Evolutionary conservation across 2,888 invertebrate species (phyloP).

Genomic region (Melinaea menophilus): DNA sequence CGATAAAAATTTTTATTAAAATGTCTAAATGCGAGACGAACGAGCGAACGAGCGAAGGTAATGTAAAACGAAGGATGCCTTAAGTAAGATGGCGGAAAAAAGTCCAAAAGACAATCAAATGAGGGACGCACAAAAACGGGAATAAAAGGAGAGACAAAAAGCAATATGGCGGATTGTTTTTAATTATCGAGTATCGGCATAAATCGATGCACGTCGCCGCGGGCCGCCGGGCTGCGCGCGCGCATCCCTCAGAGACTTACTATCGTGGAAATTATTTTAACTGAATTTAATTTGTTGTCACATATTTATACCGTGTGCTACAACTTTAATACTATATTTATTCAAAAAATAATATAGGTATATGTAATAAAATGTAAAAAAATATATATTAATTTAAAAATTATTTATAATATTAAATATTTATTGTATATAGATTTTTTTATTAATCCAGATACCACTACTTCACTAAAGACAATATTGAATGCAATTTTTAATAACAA

Average conservation of each 20-base stretch:
- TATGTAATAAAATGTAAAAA: no score
- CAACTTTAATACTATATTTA: no score
- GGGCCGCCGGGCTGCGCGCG: constrained; percentile 53
- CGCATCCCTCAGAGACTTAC: constrained; percentile 31
- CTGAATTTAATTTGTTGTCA: constrained; percentile 7
- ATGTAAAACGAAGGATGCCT: constrained; percentile 56
- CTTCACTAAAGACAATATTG: no score
- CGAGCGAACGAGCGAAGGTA: constrained; percentile 52
- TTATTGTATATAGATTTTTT: no score
- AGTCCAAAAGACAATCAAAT: constrained; percentile 72
- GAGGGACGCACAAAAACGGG: constrained; percentile 75
- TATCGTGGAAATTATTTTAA: constrained; percentile 14
- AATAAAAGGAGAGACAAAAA: constrained; percentile 72
- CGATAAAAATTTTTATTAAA: constrained; percentile 67
- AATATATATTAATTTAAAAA: no score
- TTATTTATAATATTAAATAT: no score
- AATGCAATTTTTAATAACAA: no score
- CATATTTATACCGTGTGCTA: no score
- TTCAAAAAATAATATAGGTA: no score
- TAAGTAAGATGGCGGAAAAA: constrained; percentile 53
- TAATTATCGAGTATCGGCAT: constrained; percentile 79
- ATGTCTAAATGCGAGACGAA: constrained; percentile 60
- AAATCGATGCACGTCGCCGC: constrained; percentile 76
- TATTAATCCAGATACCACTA: no score
- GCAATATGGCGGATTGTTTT: constrained; percentile 77